Evolutionary conservation across 1,140 invertebrate species (phyloP), one percentile per base, ranked within the genome.

Genomic region (Cheumatopsyche charites): DNA sequence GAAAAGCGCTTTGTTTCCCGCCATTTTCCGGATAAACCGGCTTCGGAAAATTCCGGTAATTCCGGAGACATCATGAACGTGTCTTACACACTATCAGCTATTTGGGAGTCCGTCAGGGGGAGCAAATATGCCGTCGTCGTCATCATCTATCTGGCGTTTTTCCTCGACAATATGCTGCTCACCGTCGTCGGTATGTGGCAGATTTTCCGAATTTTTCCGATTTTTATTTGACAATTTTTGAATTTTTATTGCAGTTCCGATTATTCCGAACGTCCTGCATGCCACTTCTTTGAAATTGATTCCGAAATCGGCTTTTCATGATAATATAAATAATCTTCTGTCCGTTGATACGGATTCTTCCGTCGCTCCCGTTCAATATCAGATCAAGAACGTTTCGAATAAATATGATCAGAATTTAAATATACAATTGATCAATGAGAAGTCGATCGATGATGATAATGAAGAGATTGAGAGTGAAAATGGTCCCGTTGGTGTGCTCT

Each of bases 251-350:
- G 74, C 83, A 95, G 93, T 95, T 47, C 93, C 93, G 36, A 94
- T 95, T 75, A 88, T 95, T 77, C 93, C 94, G 9, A 92, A 94
- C 81, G 92, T 92, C 80, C 84, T 95, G 89, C 82, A 85, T 79
- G 86, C 72, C 79, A 88, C 71, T 85, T 90, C 70, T 67, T 71
- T 72, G 63, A 71, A 70, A 62, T 21, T 73, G 12, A 62, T 63
- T 21, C 76, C 66, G 26, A 74, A 69, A 61, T 71, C 75, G 36
- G 62, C 73, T 1, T 77, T 74, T 47, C 73, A 66, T 67, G 75
- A 52, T 74, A 67, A 75, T 69, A 55, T 78, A 70, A 71, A 77
- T 76, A 70, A 77, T 75, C 71, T 76, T 71, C 69, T 71, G 76
- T 58, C 49, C 36, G 13, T 66, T 25, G 67, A 70, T 61, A 73